Base-by-base conservation (phyloP, 2,888 invertebrate genomes). In the Zaprionus bogoriensis region DNA sequence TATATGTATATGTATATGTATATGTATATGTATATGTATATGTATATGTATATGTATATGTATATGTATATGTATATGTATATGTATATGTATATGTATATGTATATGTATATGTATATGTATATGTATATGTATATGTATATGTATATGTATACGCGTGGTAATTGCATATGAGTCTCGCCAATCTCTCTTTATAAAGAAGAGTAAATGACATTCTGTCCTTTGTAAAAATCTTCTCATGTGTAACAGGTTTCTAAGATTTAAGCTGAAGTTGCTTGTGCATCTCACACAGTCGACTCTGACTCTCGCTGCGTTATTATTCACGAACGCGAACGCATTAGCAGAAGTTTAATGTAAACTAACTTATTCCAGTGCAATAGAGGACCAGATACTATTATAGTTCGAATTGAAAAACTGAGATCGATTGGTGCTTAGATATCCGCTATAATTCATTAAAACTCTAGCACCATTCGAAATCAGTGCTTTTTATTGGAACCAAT, bases 401-500 rank as follows among this genome's bases (percentile, higher is more conserved):
- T 84, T 88, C 85, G 74, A 78, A 79, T 87, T 78, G 75, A 84
- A 87, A 87, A 87, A 89, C 89, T 89, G 89, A 88, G 88, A 87
- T 89, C 89, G 89, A 79, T 87, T 89, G 89, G 89, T 89, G 89
- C 86, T 83, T 89, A 89, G 89, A 89, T 88, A 82, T 57, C 67
- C 60, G 47, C 47, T 36, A 46, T 32, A 14, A 51, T 55, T 54
- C 22, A 64, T 74, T 60, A 55, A 65, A 85, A 81, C 79, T 89
- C 89, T 89, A 89, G 89, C 89, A 89, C 89, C 89, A 89, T 89
- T 89, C 89, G 89, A 89, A 89, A 89, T 89, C 89, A 89, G 89
- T 89, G 89, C 89, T 89, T 89, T 88, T 83, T 82, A 87, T 83
- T 87, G 80, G 86, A 86, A 75, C 65, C 67, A 63, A 66, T 73